Percentiles rank a stretch among this genome's conserved stretches.
Evolutionary conservation across 2,113 vertebrate species (phyloP).

Genomic region (Gopherus evgoodei): DNA sequence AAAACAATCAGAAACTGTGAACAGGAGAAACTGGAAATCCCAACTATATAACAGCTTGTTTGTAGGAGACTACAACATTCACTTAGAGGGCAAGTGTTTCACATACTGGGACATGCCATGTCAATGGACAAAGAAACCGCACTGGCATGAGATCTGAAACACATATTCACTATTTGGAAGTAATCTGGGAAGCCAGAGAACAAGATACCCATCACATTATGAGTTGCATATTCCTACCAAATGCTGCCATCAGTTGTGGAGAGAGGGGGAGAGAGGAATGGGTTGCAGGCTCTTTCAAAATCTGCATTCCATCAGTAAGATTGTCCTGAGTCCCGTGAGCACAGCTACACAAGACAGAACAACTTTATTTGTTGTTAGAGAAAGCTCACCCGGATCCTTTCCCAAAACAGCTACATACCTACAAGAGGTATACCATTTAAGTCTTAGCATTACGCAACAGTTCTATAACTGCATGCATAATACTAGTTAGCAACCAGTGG

Average conservation of each 20-base stretch:
- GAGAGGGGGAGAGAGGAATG: too few relatives aligned
- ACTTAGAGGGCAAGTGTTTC: not conserved
- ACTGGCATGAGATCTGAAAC: rapidly evolving
- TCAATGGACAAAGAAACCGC: not conserved
- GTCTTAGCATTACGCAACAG: not conserved
- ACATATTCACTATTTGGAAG: not conserved
- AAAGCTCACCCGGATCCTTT: not conserved
- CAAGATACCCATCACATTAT: not conserved
- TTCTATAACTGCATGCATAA: not conserved
- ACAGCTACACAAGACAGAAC: not conserved
- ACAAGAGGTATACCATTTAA: not conserved
- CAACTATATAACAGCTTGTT: rapidly evolving
- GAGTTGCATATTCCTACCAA: too few relatives aligned
- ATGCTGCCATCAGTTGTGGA: not conserved
- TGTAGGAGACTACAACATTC: rapidly evolving
- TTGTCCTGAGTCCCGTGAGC: not conserved
- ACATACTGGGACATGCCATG: rapidly evolving
- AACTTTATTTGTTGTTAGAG: not conserved
- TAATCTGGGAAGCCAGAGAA: not conserved
- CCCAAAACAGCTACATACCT: too few relatives aligned
- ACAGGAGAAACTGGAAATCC: not conserved
- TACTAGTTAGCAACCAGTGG: not conserved
- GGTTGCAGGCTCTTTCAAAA: not conserved
- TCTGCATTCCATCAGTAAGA: not conserved
- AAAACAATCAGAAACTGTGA: not conserved